These are phyloP conservation scores for Poecilia velifera DNA, from an alignment of 2,797 vertebrate species.

Conservation along the genomic window DNA sequence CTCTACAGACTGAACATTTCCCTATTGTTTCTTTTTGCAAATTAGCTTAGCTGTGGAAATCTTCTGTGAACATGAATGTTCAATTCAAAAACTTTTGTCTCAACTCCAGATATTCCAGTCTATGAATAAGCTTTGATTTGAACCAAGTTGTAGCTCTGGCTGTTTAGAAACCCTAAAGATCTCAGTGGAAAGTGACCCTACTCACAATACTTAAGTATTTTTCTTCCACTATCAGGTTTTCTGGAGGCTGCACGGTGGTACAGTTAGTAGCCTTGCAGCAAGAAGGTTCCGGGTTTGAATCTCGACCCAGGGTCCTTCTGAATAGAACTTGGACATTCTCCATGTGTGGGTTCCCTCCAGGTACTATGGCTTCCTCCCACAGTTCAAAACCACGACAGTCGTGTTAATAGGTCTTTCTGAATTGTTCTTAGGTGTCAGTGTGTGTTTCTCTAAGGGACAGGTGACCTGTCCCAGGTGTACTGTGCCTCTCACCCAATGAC, in stretches of 20 bases:
- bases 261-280: too few relatives aligned
- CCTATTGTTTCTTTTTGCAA: background rate
- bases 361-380: too few relatives aligned
- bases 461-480: background rate
- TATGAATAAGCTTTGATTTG: background rate
- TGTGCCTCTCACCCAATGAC: background rate
- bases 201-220: background rate
- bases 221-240: background rate
- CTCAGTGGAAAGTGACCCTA: background rate
- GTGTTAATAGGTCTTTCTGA: background rate
- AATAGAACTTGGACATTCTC: too few relatives aligned
- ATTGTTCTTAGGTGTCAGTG: too few relatives aligned
- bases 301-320: too few relatives aligned
- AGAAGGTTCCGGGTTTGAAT: too few relatives aligned
- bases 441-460: too few relatives aligned
- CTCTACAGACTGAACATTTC: background rate
- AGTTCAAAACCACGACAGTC: too few relatives aligned
- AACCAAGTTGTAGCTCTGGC: background rate
- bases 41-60: background rate
- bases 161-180: background rate
- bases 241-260: too few relatives aligned
- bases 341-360: too few relatives aligned
- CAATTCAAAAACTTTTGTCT: too few relatives aligned
- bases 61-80: too few relatives aligned
- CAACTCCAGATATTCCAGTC: background rate